Evolutionary conservation across 2,797 vertebrate species (phyloP).

Genomic region (Gymnodraco acuticeps): DNA sequence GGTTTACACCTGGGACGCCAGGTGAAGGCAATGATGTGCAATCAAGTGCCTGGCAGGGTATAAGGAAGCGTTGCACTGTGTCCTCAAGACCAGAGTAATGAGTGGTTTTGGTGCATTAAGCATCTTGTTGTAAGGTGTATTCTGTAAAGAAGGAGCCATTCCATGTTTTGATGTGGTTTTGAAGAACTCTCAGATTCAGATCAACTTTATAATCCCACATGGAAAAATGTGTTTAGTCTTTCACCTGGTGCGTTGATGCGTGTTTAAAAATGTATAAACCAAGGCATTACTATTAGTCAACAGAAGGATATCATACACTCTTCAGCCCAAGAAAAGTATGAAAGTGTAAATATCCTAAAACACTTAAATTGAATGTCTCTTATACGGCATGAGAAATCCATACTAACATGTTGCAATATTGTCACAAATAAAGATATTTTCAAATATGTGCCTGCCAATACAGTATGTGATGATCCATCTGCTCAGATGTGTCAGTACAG

Average conservation of each 20-base stretch:
- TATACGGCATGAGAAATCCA: background rate
- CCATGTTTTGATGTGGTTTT: background rate
- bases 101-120: constrained; percentile 12
- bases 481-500: constrained; percentile 52
- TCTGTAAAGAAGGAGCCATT: background rate
- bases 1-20: constrained; percentile 64
- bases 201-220: too few species aligned
- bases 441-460: constrained; percentile 21
- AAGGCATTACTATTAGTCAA: background rate
- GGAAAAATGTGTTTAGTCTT: too few species aligned
- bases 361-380: background rate
- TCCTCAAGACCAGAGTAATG: constrained; percentile 3
- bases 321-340: background rate
- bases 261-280: constrained; percentile 4
- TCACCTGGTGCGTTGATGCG: background rate
- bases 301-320: background rate
- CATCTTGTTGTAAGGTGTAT: background rate
- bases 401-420: background rate
- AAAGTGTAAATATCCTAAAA: background rate
- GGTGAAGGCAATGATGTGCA: constrained; percentile 70
- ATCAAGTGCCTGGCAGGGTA: constrained; percentile 54
- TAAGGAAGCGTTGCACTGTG: constrained; percentile 6
- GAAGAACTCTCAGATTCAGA: too few species aligned
- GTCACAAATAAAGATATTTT: constrained; percentile 14
- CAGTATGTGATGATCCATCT: constrained; percentile 40